Evolutionary conservation across 2,797 vertebrate species (phyloP).

Genomic region (Echiichthys vipera): DNA sequence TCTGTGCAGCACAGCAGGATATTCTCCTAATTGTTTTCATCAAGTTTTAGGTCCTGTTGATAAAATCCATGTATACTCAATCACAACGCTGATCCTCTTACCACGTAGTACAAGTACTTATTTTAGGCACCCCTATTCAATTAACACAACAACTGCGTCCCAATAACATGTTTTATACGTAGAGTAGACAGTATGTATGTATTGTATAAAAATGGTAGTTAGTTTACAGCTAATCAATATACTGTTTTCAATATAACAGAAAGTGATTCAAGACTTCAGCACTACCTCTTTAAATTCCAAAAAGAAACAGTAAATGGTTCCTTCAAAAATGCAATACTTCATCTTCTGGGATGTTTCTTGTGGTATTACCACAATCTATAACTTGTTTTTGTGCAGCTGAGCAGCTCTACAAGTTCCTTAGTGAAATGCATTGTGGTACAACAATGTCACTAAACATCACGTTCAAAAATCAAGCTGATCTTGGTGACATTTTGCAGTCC

Average conservation of each 20-base stretch:
- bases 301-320: neutral
- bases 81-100: neutral
- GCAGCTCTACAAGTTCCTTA: neutral
- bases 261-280: neutral
- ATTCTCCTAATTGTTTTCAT: constrained; percentile 18
- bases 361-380: neutral
- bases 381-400: constrained; percentile 14
- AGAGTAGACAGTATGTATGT: neutral
- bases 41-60: constrained; percentile 5
- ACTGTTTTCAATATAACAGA: neutral
- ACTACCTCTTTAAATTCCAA: neutral
- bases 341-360: neutral
- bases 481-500: too few relatives aligned
- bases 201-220: neutral
- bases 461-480: neutral
- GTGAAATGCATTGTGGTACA: too few relatives aligned
- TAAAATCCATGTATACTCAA: neutral
- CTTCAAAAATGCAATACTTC: neutral
- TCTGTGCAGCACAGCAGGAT: constrained; percentile 37
- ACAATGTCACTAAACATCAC: neutral
- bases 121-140: constrained; percentile 3
- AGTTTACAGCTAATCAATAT: neutral
- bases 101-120: neutral
- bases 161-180: neutral
- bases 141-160: neutral